Conservation (phyloP, 1,140 invertebrate species). For the Zaprionus capensis region DNA sequence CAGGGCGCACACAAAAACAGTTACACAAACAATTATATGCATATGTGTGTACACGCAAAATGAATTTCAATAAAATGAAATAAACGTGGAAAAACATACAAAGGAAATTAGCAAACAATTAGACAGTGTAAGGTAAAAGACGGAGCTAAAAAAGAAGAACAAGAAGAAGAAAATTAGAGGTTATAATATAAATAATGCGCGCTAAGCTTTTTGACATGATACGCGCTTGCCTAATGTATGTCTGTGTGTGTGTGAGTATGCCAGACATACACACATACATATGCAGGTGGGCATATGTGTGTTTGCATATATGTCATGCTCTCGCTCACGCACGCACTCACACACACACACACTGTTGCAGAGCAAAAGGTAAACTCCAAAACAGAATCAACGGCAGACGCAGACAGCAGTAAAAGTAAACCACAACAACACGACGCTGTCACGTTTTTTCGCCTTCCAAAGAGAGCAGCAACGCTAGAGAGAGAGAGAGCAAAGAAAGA, state of each 20-base stretch:
- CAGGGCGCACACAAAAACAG: slow-evolving; percentile 26
- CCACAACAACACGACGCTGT: slow-evolving; percentile 73
- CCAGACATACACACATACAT: slow-evolving; percentile 40
- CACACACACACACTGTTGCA: slow-evolving; percentile 43
- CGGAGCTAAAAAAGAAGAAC: slow-evolving; percentile 49
- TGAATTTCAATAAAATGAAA: slow-evolving; percentile 55
- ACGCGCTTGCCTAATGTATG: slow-evolving; percentile 41
- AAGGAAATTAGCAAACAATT: slow-evolving; percentile 68
- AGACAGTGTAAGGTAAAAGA: slow-evolving; percentile 33
- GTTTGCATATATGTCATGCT: slow-evolving; percentile 37
- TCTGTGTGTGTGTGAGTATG: slow-evolving; percentile 40
- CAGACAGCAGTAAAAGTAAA: slow-evolving; percentile 47
- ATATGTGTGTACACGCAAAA: slow-evolving; percentile 6
- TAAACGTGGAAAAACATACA: slow-evolving; percentile 48
- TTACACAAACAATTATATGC: neutral
- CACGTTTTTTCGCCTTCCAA: slow-evolving; percentile 67
- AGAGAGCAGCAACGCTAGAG: slow-evolving; percentile 22
- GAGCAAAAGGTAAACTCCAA: slow-evolving; percentile 52
- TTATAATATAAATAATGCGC: slow-evolving; percentile 74
- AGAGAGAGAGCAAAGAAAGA: slow-evolving; percentile 1
- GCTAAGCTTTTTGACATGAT: slow-evolving; percentile 78
- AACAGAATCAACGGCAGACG: slow-evolving; percentile 32
- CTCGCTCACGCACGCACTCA: slow-evolving; percentile 43
- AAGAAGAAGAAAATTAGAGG: slow-evolving; percentile 68
- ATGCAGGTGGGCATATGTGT: slow-evolving; percentile 26